A percentile compares a stretch with the other conserved stretches of the same genome.
These are phyloP conservation scores for Chondrosia reniformis DNA, from an alignment of 37 sponge, comb jelly and placozoan species.

Conservation along the genomic window DNA sequence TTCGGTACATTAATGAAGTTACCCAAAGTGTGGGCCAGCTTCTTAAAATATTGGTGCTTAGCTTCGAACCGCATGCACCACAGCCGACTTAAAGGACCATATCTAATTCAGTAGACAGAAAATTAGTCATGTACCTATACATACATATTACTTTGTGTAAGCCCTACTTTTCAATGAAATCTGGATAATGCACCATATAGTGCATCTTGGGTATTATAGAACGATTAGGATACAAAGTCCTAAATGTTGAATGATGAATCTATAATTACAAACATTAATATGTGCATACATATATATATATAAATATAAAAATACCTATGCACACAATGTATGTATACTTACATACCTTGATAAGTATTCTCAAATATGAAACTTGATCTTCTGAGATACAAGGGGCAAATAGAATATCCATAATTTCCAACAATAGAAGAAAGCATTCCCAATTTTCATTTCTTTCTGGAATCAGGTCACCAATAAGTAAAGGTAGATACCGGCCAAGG, in stretches of 20 bases:
- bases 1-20: slow-evolving; percentile 48
- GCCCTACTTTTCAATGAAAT: too few species aligned
- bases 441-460: neutral
- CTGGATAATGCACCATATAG: neutral
- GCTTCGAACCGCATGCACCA: slow-evolving; percentile 76
- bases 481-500: neutral
- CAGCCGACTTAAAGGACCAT: slow-evolving; percentile 39
- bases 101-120: slow-evolving; percentile 26
- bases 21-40: slow-evolving; percentile 12
- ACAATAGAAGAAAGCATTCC: neutral
- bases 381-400: neutral
- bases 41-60: slow-evolving; percentile 45
- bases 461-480: neutral
- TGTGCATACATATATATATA: too few species aligned
- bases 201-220: neutral
- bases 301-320: too few species aligned
- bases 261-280: neutral
- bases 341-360: too few species aligned
- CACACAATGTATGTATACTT: too few species aligned
- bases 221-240: neutral
- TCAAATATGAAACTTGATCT: neutral
- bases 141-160: too few species aligned
- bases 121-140: too few species aligned
- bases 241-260: neutral
- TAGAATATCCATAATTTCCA: neutral